phyloP scores from a whole-genome alignment of 2,888 invertebrate species.

The Neria commutata region DNA sequence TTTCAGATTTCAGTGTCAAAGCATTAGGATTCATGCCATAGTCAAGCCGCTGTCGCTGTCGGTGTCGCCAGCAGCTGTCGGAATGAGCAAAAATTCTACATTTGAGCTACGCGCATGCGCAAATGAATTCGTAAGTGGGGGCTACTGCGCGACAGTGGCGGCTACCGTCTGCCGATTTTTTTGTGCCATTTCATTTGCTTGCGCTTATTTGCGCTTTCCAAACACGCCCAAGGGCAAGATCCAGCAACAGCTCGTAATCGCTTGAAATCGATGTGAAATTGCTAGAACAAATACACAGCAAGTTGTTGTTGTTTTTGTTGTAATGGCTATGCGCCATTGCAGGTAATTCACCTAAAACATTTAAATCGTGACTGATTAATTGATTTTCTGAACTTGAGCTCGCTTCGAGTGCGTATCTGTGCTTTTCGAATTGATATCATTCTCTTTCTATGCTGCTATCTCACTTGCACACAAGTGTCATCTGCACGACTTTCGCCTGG shows the following conservation, averaged over 20 bases:
- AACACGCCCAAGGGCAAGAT: not conserved
- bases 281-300: not conserved
- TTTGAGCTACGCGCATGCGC: not conserved
- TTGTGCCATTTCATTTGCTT: not conserved
- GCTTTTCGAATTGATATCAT: not conserved
- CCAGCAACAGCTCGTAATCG: not conserved
- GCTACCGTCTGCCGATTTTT: not conserved
- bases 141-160: not conserved
- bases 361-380: conserved; percentile 1
- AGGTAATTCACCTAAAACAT: not conserved
- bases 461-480: too few species aligned
- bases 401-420: not conserved
- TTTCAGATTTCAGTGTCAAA: too few species aligned
- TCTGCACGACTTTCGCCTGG: too few species aligned
- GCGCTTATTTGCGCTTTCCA: not conserved
- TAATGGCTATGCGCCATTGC: too few species aligned
- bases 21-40: too few species aligned
- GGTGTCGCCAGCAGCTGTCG: not conserved
- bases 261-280: not conserved
- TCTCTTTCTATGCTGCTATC: not conserved
- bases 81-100: not conserved
- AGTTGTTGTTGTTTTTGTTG: not conserved
- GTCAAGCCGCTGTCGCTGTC: too few species aligned
- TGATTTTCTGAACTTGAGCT: not conserved
- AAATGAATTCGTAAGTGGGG: not conserved